Evolutionary conservation across 2,113 vertebrate species (phyloP).

Genomic region (Anhinga rufa): DNA sequence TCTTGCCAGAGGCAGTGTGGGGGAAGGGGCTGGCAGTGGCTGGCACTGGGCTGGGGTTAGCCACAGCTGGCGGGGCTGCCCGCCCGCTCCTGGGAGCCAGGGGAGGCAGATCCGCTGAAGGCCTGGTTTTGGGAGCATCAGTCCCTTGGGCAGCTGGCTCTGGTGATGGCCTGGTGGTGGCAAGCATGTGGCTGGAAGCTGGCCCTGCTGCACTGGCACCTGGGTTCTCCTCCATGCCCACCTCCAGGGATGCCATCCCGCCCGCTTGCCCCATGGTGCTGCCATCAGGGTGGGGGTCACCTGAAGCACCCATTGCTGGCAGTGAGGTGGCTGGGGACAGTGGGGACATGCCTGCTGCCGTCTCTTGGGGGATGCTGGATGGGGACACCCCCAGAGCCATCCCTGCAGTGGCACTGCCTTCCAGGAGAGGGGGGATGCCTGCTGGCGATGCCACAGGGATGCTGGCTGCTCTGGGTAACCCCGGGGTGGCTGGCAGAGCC

Average conservation of each 20-base stretch:
- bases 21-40: neutral
- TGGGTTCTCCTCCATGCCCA: neutral
- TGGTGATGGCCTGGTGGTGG: neutral
- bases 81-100: fast-evolving
- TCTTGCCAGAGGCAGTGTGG: fast-evolving
- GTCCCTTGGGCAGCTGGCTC: neutral
- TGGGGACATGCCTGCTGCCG: neutral
- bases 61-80: fast-evolving
- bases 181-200: fast-evolving
- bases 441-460: fast-evolving
- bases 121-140: fast-evolving
- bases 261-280: fast-evolving
- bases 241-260: fast-evolving
- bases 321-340: too few species aligned
- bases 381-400: neutral
- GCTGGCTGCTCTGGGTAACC: neutral
- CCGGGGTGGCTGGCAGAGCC: neutral
- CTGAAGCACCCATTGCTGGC: neutral
- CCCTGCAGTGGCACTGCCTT: neutral
- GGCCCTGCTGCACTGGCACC: neutral
- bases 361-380: neutral
- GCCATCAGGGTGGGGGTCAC: fast-evolving
- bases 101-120: neutral
- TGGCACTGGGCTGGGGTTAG: fast-evolving
- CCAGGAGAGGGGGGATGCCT: fast-evolving